A percentile compares a stretch with the other conserved stretches of the same genome.
These are phyloP conservation scores for Ceryle rudis DNA, from an alignment of 2,797 vertebrate genomes.

Conservation along the genomic window DNA sequence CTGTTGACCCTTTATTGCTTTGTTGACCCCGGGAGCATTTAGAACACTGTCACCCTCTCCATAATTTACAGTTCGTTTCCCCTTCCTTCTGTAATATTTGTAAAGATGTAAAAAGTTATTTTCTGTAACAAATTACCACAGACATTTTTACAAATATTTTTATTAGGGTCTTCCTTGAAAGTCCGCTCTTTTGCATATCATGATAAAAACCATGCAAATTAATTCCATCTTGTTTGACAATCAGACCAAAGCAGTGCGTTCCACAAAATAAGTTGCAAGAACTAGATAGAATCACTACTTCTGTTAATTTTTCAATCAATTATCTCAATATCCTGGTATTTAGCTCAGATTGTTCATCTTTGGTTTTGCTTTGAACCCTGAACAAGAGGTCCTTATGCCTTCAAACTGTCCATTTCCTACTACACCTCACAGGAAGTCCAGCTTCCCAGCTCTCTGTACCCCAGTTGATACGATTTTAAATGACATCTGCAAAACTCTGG, in stretches of 20 bases:
- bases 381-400: background rate
- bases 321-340: background rate
- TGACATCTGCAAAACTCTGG: accelerated
- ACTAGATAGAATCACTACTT: background rate
- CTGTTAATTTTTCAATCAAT: background rate
- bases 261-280: background rate
- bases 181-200: background rate
- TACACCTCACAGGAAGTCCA: no score
- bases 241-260: background rate
- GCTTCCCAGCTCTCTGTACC: background rate
- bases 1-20: background rate
- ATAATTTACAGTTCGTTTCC: background rate
- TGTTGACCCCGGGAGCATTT: accelerated
- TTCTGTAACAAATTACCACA: background rate
- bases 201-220: background rate
- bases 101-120: background rate
- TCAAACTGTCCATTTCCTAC: background rate
- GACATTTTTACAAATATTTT: background rate
- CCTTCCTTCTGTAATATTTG: background rate
- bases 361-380: background rate
- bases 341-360: accelerated
- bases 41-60: accelerated
- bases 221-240: background rate
- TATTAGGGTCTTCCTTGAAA: background rate
- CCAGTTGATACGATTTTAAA: background rate